Base-by-base conservation (phyloP, 2,113 vertebrate species). In the Verasper variegatus region DNA sequence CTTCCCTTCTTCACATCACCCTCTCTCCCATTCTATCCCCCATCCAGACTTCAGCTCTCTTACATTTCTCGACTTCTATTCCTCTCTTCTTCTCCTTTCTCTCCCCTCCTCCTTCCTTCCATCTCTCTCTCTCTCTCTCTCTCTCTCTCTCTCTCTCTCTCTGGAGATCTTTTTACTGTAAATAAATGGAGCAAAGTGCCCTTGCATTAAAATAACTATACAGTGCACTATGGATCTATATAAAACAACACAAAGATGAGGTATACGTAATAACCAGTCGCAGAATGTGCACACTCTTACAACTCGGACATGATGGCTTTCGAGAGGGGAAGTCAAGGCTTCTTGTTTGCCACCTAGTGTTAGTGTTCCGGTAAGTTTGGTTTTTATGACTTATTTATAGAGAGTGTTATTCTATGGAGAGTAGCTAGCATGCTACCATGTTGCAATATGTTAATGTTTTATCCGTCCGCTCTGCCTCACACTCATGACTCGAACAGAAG, bases 1-100 rank as follows among this genome's bases (percentile, higher is more conserved):
- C 78, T 88, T 85, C 73, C 54, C 74, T 80, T 83, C 74, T 72
- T 68, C 81, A 88, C 75, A 55, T 83, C 79, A 61, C 68, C 66
- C 81, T 80, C 79, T 65, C 75, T 60, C 58, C 9, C 27, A 20
- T 5, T 31, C 57, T 35, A 5, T 54, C 51, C 14, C 60, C 56
- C 51, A 84, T 83, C 80, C 70, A 73, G 65, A 55, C 85, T 75
- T 66, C 70, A 74, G 81, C 78, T 87, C 20, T 49, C 51, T 63
- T 62, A 62, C 69, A 45, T 80, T 62, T 61, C 47, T 27, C 75
- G 7, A 20, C 57, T 65, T 24, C 72, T n/a, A 10, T 58, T 68
- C 66, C 57, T 45, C 57, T 51, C 40, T 21, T 42, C 58, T 57
- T 24, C 60, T 70, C 20, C 18, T 24, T 24, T 56, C 42, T 18